Percentiles rank a stretch among this genome's conserved stretches.
Evolutionary conservation across 2,888 invertebrate species (phyloP).

Genomic region (Tineola bisselliella): DNA sequence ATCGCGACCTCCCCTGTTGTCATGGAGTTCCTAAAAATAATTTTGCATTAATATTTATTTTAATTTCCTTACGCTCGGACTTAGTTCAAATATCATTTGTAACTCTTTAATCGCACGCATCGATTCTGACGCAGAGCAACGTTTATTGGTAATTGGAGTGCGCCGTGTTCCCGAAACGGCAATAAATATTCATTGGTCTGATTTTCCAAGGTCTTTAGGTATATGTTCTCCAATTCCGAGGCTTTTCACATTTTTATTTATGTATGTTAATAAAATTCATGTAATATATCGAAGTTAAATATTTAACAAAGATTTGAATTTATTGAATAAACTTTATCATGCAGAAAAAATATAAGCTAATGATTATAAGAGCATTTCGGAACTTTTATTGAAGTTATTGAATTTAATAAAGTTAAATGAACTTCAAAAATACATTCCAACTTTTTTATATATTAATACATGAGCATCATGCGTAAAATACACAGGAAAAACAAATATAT

Average conservation of each 20-base stretch:
- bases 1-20: slow-evolving; percentile 78
- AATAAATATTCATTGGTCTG: slow-evolving; percentile 46
- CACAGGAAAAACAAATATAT: too few relatives aligned
- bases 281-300: neutral
- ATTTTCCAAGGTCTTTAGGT: slow-evolving; percentile 28
- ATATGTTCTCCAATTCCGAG: slow-evolving; percentile 31
- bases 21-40: slow-evolving; percentile 69
- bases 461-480: too few relatives aligned
- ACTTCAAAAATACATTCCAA: too few relatives aligned
- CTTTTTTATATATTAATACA: too few relatives aligned
- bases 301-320: neutral
- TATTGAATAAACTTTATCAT: neutral
- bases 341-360: neutral
- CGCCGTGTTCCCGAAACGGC: slow-evolving; percentile 22
- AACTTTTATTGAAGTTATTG: neutral
- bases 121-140: neutral
- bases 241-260: slow-evolving; percentile 19
- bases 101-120: slow-evolving; percentile 5
- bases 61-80: neutral
- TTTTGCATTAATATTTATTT: neutral
- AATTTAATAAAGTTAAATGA: too few relatives aligned
- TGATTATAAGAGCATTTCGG: neutral
- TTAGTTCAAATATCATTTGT: neutral
- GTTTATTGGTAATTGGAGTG: slow-evolving; percentile 28
- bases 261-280: neutral